Evolutionary conservation across 2,797 vertebrate genomes (phyloP).

Genomic region (Amniataba percoides): DNA sequence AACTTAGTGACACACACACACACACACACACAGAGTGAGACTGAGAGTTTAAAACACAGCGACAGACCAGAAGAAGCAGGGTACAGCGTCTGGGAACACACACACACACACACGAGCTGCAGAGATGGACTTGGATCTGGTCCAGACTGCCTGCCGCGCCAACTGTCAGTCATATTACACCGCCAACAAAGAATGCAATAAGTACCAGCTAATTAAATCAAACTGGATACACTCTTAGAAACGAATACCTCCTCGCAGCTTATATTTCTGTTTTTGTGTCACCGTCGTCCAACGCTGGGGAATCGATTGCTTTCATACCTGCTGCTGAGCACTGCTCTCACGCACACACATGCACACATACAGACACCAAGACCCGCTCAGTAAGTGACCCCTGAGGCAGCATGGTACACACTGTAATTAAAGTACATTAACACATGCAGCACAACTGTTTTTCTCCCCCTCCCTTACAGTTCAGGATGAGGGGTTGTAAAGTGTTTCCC

Average conservation of each 20-base stretch:
- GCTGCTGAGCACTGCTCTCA: slow-evolving; percentile 26
- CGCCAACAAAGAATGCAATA: slow-evolving; percentile 78
- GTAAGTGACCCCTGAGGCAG: slow-evolving; percentile 48
- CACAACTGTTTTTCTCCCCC: slow-evolving; percentile 31
- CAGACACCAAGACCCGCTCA: slow-evolving; percentile 44
- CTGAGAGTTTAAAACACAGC: slow-evolving; percentile 31
- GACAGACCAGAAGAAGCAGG: slow-evolving; percentile 55
- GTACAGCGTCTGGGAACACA: slow-evolving; percentile 40
- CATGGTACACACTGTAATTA: slow-evolving; percentile 62
- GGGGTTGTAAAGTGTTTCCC: slow-evolving; percentile 68
- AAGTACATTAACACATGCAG: slow-evolving; percentile 76
- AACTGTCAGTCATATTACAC: slow-evolving; percentile 81
- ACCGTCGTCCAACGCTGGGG: slow-evolving; percentile 53
- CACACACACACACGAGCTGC: slow-evolving; percentile 49
- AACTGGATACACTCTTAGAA: slow-evolving; percentile 71
- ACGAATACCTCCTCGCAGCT: slow-evolving; percentile 63
- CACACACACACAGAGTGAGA: slow-evolving; percentile 20
- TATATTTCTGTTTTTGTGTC: slow-evolving; percentile 72
- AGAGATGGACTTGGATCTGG: slow-evolving; percentile 65
- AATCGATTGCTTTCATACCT: slow-evolving; percentile 58
- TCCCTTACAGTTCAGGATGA: slow-evolving; percentile 43
- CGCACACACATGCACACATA: slow-evolving; percentile 26
- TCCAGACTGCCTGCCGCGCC: slow-evolving; percentile 64
- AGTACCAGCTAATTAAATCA: slow-evolving; percentile 83
- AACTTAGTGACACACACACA: slow-evolving; percentile 26